These are phyloP conservation scores for Rhadina sibilatrix DNA, from an alignment of 2,113 vertebrate genomes.

Conservation along the genomic window DNA sequence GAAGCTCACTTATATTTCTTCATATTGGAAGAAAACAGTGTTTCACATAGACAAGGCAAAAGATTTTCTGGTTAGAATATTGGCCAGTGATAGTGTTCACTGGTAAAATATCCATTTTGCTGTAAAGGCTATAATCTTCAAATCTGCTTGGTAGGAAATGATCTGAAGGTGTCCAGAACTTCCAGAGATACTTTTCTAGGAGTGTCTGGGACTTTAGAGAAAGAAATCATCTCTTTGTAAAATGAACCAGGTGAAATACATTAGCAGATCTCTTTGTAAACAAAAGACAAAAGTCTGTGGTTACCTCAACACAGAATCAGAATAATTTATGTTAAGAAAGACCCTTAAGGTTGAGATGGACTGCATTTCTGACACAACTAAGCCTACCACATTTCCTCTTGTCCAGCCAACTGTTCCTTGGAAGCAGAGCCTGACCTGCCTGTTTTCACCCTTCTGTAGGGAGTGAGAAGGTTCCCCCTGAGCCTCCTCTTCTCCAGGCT, in stretches of 20 bases:
- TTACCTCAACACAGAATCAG: background rate
- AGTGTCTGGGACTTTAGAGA: background rate
- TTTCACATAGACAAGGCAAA: background rate
- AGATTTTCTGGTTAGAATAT: background rate
- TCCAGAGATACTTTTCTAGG: background rate
- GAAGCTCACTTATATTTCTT: background rate
- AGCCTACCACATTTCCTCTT: background rate
- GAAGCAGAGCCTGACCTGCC: background rate
- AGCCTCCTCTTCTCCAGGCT: background rate
- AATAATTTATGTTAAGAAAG: background rate
- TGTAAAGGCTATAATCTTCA: background rate
- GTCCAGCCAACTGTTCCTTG: background rate
- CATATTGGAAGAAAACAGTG: background rate
- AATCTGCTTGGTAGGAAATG: background rate
- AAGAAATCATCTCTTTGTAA: background rate
- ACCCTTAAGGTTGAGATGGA: background rate
- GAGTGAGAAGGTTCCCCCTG: background rate
- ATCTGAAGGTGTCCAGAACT: accelerated
- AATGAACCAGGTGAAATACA: background rate
- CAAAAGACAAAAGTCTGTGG: background rate
- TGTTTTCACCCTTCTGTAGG: too few species aligned
- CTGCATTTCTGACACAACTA: background rate
- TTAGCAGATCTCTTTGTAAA: background rate
- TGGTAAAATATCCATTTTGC: background rate
- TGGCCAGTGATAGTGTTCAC: background rate